These are phyloP conservation scores for Rhopalosiphum maidis DNA, from an alignment of 1,140 invertebrate species.

Conservation along the genomic window DNA sequence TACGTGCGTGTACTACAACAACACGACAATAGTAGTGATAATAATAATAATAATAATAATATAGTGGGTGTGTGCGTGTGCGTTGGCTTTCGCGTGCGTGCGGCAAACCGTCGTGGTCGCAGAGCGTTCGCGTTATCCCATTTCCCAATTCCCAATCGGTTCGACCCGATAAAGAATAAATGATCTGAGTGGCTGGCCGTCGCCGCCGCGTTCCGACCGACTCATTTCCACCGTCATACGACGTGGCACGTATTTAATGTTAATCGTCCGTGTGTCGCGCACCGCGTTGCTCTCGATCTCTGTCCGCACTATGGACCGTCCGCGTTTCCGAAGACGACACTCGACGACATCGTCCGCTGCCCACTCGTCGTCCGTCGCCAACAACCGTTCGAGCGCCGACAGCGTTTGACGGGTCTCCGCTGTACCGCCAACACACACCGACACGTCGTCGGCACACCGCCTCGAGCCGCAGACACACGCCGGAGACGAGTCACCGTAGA, in stretches of 20 bases:
- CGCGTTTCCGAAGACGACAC: not conserved
- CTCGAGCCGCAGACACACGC: not conserved
- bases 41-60: not conserved
- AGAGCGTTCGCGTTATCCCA: not conserved
- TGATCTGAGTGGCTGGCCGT: not conserved
- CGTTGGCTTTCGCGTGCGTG: not conserved
- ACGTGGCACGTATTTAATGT: not conserved
- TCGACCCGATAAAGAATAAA: not conserved
- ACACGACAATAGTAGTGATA: too few relatives aligned
- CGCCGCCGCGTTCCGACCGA: not conserved
- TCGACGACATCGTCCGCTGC: not conserved
- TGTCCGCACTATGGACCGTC: conserved; percentile 28
- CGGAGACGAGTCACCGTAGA: not conserved
- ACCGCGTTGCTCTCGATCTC: not conserved
- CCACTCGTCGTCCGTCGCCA: not conserved
- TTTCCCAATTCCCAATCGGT: not conserved
- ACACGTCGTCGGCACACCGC: not conserved
- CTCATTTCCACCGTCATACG: not conserved
- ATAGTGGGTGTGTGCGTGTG: not conserved
- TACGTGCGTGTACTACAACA: not conserved
- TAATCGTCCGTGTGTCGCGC: not conserved
- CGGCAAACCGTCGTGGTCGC: not conserved
- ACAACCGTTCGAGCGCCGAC: not conserved
- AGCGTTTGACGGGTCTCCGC: not conserved
- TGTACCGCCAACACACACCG: not conserved